Evolutionary conservation across 2,113 vertebrate species (phyloP).

Genomic region (Pelecanus crispus): DNA sequence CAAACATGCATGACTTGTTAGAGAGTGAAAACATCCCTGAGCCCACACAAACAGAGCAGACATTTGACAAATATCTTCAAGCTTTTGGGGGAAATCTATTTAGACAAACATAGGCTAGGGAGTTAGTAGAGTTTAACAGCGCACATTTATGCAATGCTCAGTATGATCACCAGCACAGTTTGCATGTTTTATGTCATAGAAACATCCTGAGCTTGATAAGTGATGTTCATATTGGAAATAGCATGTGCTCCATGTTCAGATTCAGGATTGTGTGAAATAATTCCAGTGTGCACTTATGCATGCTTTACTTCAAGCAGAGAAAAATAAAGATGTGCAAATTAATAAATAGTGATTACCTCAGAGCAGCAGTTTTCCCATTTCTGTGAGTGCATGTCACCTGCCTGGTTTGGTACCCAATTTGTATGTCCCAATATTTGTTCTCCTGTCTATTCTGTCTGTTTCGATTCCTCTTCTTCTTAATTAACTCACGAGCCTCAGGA

Average conservation of each 20-base stretch:
- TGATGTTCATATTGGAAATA: background rate
- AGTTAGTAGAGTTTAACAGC: background rate
- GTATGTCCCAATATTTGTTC: conserved; percentile 91
- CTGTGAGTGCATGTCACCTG: conserved; percentile 86
- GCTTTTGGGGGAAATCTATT: background rate
- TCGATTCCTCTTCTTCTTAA: conserved; percentile 91
- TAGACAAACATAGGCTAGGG: background rate
- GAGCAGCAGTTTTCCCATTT: conserved; percentile 81
- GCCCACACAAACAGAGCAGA: background rate
- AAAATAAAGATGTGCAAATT: background rate
- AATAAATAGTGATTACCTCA: conserved; percentile 76
- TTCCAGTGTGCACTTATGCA: background rate
- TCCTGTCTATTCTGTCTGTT: conserved; percentile 93
- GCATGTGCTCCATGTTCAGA: accelerated
- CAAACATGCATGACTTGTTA: background rate
- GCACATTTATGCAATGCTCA: background rate
- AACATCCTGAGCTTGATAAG: background rate
- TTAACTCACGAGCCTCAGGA: conserved; percentile 89
- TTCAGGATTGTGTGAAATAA: background rate
- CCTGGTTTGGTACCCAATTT: conserved; percentile 92
- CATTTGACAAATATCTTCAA: background rate
- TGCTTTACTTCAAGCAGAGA: background rate
- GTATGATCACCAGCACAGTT: background rate
- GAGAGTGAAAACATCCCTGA: background rate
- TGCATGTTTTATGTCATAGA: background rate